A percentile compares a stretch with the other conserved stretches of the same genome.
These are phyloP conservation scores for Mythimna albipuncta DNA, from an alignment of 2,888 invertebrate genomes.

Conservation along the genomic window DNA sequence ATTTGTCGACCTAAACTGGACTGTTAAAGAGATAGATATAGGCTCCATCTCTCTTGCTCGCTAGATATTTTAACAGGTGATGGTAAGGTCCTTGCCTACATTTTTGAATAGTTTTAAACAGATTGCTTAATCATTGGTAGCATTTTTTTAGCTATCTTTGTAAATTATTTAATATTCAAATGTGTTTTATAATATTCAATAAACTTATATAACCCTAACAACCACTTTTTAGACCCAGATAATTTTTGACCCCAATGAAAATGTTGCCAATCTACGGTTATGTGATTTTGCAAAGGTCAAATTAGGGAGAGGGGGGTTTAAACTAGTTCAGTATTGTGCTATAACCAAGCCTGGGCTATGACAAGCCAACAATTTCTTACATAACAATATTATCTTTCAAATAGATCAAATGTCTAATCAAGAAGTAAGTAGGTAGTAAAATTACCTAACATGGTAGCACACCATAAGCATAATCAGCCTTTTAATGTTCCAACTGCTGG, in stretches of 20 bases:
- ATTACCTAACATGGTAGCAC: no score
- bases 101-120: background rate
- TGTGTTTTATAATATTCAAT: slow-evolving; percentile 1
- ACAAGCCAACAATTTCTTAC: no score
- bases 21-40: no score
- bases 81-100: background rate
- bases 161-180: slow-evolving; percentile 18
- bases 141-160: background rate
- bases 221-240: slow-evolving; percentile 14
- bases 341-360: no score
- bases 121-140: background rate
- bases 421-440: background rate
- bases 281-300: slow-evolving; percentile 3
- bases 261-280: slow-evolving; percentile 1
- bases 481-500: no score
- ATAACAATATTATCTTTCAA: no score
- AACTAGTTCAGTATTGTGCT: no score
- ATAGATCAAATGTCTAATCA: background rate
- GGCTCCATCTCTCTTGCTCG: no score
- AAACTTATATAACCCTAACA: slow-evolving; percentile 13
- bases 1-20: no score
- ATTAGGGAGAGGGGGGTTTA: background rate
- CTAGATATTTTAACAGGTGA: no score
- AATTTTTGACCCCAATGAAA: slow-evolving; percentile 17
- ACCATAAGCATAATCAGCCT: no score